Evolutionary conservation across 2,113 vertebrate species (phyloP).

Genomic region (Myxocyprinus asiaticus): DNA sequence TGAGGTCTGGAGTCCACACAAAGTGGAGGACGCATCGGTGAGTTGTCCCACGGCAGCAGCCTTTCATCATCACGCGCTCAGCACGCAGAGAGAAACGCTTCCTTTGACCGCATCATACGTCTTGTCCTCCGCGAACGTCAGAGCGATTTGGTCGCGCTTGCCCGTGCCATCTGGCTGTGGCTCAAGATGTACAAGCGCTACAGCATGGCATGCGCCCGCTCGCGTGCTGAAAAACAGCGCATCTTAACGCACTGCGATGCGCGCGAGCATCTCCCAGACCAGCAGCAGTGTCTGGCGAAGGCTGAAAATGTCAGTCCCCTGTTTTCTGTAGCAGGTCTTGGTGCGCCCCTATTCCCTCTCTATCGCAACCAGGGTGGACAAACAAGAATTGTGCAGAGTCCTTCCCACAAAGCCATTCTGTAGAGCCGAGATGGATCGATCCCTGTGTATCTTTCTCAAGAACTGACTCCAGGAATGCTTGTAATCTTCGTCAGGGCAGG

Average conservation of each 20-base stretch:
- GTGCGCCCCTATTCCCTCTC: neutral
- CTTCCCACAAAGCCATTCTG: conserved; percentile 44
- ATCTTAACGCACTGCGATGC: conserved; percentile 22
- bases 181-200: neutral
- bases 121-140: conserved; percentile 40
- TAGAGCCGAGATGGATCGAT: conserved; percentile 9
- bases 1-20: conserved; percentile 56
- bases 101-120: conserved; percentile 8
- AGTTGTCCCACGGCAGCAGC: conserved; percentile 51
- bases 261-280: neutral
- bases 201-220: conserved; percentile 29
- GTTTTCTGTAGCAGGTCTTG: conserved; percentile 2
- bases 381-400: conserved; percentile 27
- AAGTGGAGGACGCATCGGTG: conserved; percentile 45
- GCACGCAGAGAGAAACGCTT: conserved; percentile 37
- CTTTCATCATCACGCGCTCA: conserved; percentile 60
- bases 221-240: conserved; percentile 16
- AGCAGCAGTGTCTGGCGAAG: neutral
- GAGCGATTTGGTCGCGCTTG: conserved; percentile 15
- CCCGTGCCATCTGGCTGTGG: conserved; percentile 18
- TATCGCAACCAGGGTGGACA: conserved; percentile 5
- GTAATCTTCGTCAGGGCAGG: conserved; percentile 36
- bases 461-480: conserved; percentile 26
- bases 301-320: neutral
- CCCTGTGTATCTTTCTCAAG: neutral